Percentiles rank a stretch among this genome's conserved stretches.
These are phyloP conservation scores for Pseudomugil gertrudae DNA, from an alignment of 2,797 vertebrate species.

Conservation along the genomic window DNA sequence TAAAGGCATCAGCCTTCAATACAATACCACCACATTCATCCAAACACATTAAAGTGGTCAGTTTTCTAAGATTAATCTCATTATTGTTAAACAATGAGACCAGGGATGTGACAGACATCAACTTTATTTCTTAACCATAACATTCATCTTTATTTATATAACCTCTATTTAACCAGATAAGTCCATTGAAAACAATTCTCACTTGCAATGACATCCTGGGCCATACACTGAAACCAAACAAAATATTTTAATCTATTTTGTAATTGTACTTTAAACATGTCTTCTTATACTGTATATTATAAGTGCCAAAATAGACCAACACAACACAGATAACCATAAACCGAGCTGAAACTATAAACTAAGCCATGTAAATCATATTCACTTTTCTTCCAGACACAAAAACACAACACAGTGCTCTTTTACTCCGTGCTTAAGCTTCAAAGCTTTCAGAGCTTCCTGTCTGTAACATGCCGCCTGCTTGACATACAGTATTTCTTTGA, in stretches of 20 bases:
- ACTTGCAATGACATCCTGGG: too few relatives aligned
- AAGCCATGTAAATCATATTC: background rate
- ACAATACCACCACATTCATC: constrained; percentile 3
- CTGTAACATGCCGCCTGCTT: constrained; percentile 54
- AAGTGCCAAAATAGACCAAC: constrained; percentile 4
- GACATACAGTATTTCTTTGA: constrained; percentile 60
- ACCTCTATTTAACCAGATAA: too few relatives aligned
- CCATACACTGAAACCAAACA: too few relatives aligned
- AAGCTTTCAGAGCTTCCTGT: constrained; percentile 56
- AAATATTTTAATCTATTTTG: background rate
- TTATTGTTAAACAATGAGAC: background rate
- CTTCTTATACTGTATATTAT: background rate
- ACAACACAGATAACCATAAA: background rate
- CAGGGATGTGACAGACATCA: background rate
- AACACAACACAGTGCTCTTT: constrained; percentile 1
- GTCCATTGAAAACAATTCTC: too few relatives aligned
- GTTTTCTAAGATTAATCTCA: background rate
- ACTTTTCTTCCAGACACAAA: constrained; percentile 5
- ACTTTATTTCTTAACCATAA: background rate
- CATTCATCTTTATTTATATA: background rate
- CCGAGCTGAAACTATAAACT: background rate
- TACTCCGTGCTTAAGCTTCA: constrained; percentile 49
- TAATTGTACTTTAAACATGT: background rate
- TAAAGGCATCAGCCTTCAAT: background rate
- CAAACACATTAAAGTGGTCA: background rate